Percentiles rank a stretch among this genome's conserved stretches.
These are phyloP conservation scores for Pemphredon lugubris DNA, from an alignment of 2,888 invertebrate genomes.

Conservation along the genomic window DNA sequence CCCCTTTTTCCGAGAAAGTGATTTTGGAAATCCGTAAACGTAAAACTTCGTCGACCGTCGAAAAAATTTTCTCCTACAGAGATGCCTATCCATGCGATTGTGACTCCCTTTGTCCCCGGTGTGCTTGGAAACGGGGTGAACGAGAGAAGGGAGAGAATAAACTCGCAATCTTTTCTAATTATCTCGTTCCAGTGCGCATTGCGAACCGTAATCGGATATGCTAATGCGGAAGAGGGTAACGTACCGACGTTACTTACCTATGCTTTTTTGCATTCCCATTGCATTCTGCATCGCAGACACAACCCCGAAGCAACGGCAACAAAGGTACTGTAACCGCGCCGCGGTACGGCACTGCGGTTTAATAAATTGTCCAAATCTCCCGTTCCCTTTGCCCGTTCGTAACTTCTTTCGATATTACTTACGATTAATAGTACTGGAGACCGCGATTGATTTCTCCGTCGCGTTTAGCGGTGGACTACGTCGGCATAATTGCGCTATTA, in stretches of 20 bases:
- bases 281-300: conserved; percentile 29
- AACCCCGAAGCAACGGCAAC: no score
- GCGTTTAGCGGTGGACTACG: no score
- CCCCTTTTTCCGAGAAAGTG: no score
- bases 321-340: no score
- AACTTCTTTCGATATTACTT: no score
- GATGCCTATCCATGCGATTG: conserved; percentile 40
- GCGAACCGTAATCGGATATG: conserved; percentile 68
- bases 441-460: no score
- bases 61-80: conserved; percentile 27
- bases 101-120: conserved; percentile 39
- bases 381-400: no score
- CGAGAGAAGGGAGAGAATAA: conserved; percentile 24
- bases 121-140: conserved; percentile 10
- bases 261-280: conserved; percentile 58
- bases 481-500: no score
- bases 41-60: not conserved
- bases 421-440: no score
- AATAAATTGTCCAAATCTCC: no score
- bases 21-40: no score
- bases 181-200: conserved; percentile 65
- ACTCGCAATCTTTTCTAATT: conserved; percentile 71
- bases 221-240: conserved; percentile 61
- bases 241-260: conserved; percentile 57
- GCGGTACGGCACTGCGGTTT: no score